phyloP scores from a whole-genome alignment of 2,888 invertebrate species.

The Polyommatus icarus region DNA sequence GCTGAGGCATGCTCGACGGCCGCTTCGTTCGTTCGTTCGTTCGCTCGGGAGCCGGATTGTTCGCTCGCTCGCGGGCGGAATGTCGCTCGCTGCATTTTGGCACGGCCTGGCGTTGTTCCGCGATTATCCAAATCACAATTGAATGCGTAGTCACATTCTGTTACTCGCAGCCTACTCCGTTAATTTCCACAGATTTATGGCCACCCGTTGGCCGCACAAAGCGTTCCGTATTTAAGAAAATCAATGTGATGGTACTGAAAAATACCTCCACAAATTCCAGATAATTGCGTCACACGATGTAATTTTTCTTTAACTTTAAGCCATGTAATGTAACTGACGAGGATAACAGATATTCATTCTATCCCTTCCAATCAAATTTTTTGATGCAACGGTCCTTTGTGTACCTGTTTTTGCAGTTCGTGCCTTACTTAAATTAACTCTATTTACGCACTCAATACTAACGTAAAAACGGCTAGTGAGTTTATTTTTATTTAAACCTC shows the following conservation, averaged over 20 bases:
- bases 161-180: slow-evolving; percentile 11
- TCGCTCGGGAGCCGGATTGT: not conserved
- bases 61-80: not conserved
- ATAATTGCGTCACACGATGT: not conserved
- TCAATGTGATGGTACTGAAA: not conserved
- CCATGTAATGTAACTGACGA: not conserved
- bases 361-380: not conserved
- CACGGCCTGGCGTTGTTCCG: slow-evolving; percentile 50
- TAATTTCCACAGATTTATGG: not conserved
- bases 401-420: not conserved
- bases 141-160: slow-evolving; percentile 33
- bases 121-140: slow-evolving; percentile 39
- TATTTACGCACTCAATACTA: too few relatives aligned
- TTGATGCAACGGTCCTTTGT: not conserved
- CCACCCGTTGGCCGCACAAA: not conserved
- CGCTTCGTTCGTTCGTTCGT: not conserved
- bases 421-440: too few relatives aligned
- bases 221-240: not conserved
- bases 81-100: slow-evolving; percentile 47
- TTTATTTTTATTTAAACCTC: not conserved
- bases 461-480: too few relatives aligned
- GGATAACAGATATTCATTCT: not conserved
- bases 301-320: not conserved
- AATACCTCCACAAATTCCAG: not conserved
- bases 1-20: too few relatives aligned